A percentile compares a stretch with the other conserved stretches of the same genome.
phyloP scores from a whole-genome alignment of 2,113 vertebrate genomes.

The Conger conger region DNA sequence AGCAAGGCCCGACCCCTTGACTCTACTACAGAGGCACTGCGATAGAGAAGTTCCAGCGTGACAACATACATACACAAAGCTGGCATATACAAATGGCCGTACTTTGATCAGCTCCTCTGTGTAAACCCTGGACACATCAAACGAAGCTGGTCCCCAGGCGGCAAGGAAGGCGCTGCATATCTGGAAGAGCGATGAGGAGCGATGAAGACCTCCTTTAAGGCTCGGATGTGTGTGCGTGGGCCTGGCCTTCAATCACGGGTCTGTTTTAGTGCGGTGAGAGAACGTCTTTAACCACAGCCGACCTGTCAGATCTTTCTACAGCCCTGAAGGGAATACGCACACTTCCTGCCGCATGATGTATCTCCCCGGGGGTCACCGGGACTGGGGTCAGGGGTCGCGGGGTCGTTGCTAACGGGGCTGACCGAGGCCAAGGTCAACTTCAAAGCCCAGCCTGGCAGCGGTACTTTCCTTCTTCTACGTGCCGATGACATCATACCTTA shows the following conservation, averaged over 20 bases:
- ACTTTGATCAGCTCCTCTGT: background rate
- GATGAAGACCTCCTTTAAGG: background rate
- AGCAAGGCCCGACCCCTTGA: background rate
- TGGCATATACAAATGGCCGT: background rate
- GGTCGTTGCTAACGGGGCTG: background rate
- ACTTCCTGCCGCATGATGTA: background rate
- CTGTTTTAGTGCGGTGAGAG: background rate
- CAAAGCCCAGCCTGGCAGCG: background rate
- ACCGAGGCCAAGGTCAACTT: constrained; percentile 13
- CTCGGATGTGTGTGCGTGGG: background rate
- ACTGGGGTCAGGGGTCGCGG: constrained; percentile 5
- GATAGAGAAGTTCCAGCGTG: background rate
- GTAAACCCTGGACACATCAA: background rate
- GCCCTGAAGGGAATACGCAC: background rate
- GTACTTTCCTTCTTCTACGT: background rate
- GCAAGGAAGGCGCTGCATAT: background rate
- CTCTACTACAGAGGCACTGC: background rate
- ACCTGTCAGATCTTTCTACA: background rate
- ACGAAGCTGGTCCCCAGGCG: background rate
- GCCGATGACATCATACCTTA: constrained; percentile 4
- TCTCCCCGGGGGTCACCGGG: background rate
- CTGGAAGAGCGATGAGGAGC: background rate
- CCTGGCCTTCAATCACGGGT: constrained; percentile 9
- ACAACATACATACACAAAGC: background rate
- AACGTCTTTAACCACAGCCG: background rate